Conservation (phyloP, 2,888 invertebrate species). For the Leucozona laternaria region DNA sequence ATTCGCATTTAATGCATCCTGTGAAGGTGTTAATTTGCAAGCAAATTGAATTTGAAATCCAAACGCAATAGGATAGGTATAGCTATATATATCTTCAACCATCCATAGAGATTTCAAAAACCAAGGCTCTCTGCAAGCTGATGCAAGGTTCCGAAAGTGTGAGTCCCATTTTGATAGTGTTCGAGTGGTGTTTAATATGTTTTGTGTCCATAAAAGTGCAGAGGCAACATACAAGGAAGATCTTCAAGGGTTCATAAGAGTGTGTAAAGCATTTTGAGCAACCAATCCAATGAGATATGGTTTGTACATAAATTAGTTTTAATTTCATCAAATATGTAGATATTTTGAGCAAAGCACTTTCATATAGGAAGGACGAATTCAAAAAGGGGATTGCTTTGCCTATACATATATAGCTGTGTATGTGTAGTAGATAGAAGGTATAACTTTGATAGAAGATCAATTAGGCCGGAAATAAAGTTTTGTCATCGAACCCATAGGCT, state of each 20-base stretch:
- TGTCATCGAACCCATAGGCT: background rate
- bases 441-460: background rate
- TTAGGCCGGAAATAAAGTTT: background rate
- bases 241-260: background rate
- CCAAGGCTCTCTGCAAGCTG: too few species aligned
- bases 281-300: conserved; percentile 13
- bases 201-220: conserved; percentile 12
- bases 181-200: conserved; percentile 33
- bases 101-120: conserved; percentile 7
- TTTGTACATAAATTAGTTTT: conserved; percentile 23
- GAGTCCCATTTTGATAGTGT: conserved; percentile 19
- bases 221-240: background rate
- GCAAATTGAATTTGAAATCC: conserved; percentile 74
- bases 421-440: background rate
- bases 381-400: background rate
- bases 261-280: conserved; percentile 17
- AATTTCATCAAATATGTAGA: conserved; percentile 31
- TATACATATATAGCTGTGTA: too few species aligned
- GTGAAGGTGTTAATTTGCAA: conserved; percentile 75
- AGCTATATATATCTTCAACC: background rate
- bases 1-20: conserved; percentile 74
- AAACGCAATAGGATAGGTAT: conserved; percentile 41
- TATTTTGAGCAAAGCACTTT: background rate
- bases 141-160: background rate
- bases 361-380: background rate